Conservation (phyloP, 2,113 vertebrate genomes). For the Accipiter virgatus region DNA sequence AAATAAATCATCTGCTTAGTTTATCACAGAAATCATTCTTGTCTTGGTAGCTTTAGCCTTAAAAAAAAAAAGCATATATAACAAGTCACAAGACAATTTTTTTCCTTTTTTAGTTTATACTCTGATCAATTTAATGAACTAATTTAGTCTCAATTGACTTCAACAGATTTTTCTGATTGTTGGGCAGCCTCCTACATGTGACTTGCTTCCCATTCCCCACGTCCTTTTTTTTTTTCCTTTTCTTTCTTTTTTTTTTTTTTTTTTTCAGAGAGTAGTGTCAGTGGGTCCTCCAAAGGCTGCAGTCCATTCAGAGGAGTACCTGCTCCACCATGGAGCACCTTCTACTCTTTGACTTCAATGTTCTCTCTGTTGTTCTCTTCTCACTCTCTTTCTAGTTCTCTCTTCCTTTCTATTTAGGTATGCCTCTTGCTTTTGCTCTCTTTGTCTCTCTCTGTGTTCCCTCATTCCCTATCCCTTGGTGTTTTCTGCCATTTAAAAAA, state of each 20-base stretch:
- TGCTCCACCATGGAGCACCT: not conserved
- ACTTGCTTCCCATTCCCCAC: not conserved
- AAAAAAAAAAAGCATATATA: not conserved
- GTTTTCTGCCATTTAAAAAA: not conserved
- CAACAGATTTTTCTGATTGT: slow-evolving; percentile 1
- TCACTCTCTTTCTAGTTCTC: not conserved
- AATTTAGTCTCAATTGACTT: slow-evolving; percentile 38
- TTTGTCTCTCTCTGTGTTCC: not conserved
- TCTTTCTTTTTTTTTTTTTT: not conserved
- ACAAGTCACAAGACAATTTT: not conserved
- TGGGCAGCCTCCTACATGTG: not conserved
- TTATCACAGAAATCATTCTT: not conserved
- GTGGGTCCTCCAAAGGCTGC: not conserved
- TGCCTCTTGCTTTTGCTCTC: not conserved
- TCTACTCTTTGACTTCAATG: not conserved
- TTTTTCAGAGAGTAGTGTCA: not conserved
- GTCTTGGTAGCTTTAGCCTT: not conserved
- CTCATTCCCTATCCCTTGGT: not conserved
- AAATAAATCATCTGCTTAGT: not conserved
- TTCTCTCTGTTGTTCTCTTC: not conserved
- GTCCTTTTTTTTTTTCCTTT: not conserved
- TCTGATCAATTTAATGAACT: slow-evolving; percentile 12
- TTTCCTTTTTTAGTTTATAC: not conserved
- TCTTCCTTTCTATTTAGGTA: not conserved
- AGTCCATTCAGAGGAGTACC: not conserved